Evolutionary conservation across 2,888 invertebrate genomes (phyloP).

Genomic region (Trypoxylon attenuatum): DNA sequence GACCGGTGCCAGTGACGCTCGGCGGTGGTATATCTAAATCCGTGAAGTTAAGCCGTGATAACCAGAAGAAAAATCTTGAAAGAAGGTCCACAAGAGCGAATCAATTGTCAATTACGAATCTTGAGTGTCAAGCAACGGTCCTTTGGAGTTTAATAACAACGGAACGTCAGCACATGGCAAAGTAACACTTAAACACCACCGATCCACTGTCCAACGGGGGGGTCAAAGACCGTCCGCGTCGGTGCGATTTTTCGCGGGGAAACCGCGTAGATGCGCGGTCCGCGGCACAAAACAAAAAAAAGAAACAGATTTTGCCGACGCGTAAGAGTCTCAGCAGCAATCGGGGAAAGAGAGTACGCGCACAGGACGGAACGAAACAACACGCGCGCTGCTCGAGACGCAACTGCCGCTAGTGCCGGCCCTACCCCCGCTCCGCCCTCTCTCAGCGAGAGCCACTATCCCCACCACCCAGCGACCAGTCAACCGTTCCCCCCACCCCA

Average conservation of each 20-base stretch:
- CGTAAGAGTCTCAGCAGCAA: conserved; percentile 31
- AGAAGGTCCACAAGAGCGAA: conserved; percentile 3
- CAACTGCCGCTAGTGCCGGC: conserved; percentile 56
- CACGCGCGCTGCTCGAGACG: conserved; percentile 63
- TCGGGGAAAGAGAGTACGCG: conserved; percentile 26
- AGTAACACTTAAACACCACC: conserved; percentile 50
- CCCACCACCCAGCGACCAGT: no score
- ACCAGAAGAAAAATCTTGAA: conserved; percentile 21
- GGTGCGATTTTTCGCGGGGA: conserved; percentile 21
- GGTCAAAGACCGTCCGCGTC: conserved; percentile 26
- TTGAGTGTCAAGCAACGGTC: conserved; percentile 13
- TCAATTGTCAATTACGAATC: not conserved
- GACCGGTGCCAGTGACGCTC: conserved; percentile 6
- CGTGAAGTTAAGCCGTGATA: conserved; percentile 2
- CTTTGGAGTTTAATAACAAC: conserved; percentile 6
- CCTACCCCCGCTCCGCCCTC: conserved; percentile 25
- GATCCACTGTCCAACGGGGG: conserved; percentile 36
- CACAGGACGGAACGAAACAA: conserved; percentile 50
- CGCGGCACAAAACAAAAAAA: conserved; percentile 34
- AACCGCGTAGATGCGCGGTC: conserved; percentile 4
- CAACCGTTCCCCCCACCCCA: conserved; percentile 24
- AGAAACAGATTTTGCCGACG: conserved; percentile 35
- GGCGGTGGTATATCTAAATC: conserved; percentile 12
- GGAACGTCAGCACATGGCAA: conserved; percentile 37
- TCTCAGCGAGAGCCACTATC: no score